A percentile compares a stretch with the other conserved stretches of the same genome.
phyloP scores from a whole-genome alignment of 2,888 invertebrate genomes.

The Meteorus cinctellus region DNA sequence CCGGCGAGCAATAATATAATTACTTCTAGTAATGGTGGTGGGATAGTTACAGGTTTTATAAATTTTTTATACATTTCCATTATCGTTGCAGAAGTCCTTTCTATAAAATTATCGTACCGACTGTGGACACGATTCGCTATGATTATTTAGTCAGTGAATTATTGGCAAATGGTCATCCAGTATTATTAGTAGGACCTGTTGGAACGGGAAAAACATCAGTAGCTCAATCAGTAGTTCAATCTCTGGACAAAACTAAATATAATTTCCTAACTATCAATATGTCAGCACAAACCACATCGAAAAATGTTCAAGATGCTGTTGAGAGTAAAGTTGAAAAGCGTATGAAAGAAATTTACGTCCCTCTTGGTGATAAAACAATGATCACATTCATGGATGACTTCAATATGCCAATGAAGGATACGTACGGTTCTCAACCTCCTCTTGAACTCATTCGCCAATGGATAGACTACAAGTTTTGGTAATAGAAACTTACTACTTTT shows the following conservation, averaged over 20 bases:
- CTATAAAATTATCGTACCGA: slow-evolving; percentile 89
- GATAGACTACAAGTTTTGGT: slow-evolving; percentile 93
- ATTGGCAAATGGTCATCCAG: slow-evolving; percentile 80
- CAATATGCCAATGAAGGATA: slow-evolving; percentile 93
- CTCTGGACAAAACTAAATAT: slow-evolving; percentile 77
- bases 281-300: slow-evolving; percentile 91
- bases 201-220: slow-evolving; percentile 93
- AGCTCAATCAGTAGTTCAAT: slow-evolving; percentile 76
- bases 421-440: slow-evolving; percentile 92
- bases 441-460: slow-evolving; percentile 88
- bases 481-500: slow-evolving; percentile 30
- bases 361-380: slow-evolving; percentile 87
- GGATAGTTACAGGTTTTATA: not conserved
- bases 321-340: slow-evolving; percentile 84
- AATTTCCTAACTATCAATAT: slow-evolving; percentile 86
- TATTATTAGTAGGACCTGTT: slow-evolving; percentile 86
- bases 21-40: slow-evolving; percentile 4
- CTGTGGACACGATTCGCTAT: slow-evolving; percentile 90
- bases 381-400: slow-evolving; percentile 93
- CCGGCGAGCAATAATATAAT: slow-evolving; percentile 25
- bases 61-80: not conserved
- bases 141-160: slow-evolving; percentile 82
- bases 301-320: slow-evolving; percentile 77
- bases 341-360: slow-evolving; percentile 88
- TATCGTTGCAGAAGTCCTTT: slow-evolving; percentile 80